Percentiles rank a stretch among this genome's conserved stretches.
These are phyloP conservation scores for Theonella swinhoei DNA, from an alignment of 37 sponge, comb jelly and placozoan genomes.

Conservation along the genomic window DNA sequence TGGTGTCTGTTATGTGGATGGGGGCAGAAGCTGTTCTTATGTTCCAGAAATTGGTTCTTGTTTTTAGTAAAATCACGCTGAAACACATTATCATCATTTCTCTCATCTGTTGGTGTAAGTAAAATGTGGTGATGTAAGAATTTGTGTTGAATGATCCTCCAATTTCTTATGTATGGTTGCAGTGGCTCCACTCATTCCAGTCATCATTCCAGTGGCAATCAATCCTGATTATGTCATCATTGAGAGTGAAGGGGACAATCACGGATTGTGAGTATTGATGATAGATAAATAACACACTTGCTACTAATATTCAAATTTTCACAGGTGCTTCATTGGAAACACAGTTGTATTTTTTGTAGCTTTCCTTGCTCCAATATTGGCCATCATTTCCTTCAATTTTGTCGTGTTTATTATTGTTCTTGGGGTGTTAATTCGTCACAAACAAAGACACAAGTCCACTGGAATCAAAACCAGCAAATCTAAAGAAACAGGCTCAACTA, in stretches of 20 bases:
- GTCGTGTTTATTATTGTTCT: slow-evolving; percentile 25
- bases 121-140: slow-evolving; percentile 61
- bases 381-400: slow-evolving; percentile 14
- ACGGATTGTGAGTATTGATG: slow-evolving; percentile 9
- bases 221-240: slow-evolving; percentile 15
- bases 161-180: neutral
- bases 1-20: too few relatives aligned
- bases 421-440: slow-evolving; percentile 21
- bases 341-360: slow-evolving; percentile 23
- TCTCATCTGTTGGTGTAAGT: slow-evolving; percentile 6
- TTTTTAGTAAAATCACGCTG: slow-evolving; percentile 33
- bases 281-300: neutral
- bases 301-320: neutral
- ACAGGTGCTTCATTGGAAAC: slow-evolving; percentile 32
- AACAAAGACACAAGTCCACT: neutral
- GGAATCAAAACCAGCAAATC: neutral
- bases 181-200: slow-evolving; percentile 41
- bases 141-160: neutral
- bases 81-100: slow-evolving; percentile 40
- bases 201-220: slow-evolving; percentile 18
- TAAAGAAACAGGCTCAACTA: neutral
- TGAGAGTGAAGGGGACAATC: neutral
- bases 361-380: slow-evolving; percentile 26
- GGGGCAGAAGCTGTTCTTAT: too few relatives aligned
- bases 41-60: too few relatives aligned